Conservation (phyloP, 2,888 invertebrate species). For the Drosophila ezoana region DNA sequence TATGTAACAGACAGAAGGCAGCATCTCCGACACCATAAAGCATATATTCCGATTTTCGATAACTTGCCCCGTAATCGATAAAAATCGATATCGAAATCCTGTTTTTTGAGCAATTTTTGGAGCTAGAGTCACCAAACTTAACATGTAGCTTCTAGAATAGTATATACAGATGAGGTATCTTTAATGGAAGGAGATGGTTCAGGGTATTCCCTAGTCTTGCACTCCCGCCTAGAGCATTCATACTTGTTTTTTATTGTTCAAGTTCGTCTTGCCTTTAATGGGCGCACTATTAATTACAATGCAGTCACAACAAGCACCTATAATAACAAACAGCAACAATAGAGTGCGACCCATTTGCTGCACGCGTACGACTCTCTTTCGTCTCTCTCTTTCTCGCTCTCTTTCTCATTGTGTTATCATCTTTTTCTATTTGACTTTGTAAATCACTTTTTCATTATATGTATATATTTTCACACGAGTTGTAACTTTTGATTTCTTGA, state of each 20-base stretch:
- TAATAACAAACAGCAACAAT: constrained; percentile 34
- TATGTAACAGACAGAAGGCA: too few species aligned
- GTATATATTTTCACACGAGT: constrained; percentile 18
- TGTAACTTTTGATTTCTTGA: constrained; percentile 37
- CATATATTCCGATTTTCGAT: too few species aligned
- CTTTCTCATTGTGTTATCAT: constrained; percentile 1
- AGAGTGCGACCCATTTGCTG: constrained; percentile 23
- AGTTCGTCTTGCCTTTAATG: constrained; percentile 46
- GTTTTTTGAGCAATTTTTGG: too few species aligned
- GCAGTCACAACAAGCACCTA: constrained; percentile 39
- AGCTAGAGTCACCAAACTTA: too few species aligned
- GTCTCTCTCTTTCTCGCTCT: constrained; percentile 5
- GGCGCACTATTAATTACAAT: constrained; percentile 58
- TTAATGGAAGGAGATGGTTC: too few species aligned
- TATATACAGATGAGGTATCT: too few species aligned
- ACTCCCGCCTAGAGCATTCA: too few species aligned
- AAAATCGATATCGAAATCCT: too few species aligned
- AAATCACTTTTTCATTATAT: constrained; percentile 20
- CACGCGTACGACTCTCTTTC: constrained; percentile 8
- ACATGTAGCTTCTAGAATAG: too few species aligned
- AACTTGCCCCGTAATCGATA: too few species aligned
- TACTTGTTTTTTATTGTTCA: constrained; percentile 34
- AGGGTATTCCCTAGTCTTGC: too few species aligned
- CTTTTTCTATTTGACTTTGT: constrained; percentile 16
- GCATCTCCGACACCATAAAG: too few species aligned